Conservation (phyloP, 2,888 invertebrate species). For the Chrysolina oricalcia region DNA sequence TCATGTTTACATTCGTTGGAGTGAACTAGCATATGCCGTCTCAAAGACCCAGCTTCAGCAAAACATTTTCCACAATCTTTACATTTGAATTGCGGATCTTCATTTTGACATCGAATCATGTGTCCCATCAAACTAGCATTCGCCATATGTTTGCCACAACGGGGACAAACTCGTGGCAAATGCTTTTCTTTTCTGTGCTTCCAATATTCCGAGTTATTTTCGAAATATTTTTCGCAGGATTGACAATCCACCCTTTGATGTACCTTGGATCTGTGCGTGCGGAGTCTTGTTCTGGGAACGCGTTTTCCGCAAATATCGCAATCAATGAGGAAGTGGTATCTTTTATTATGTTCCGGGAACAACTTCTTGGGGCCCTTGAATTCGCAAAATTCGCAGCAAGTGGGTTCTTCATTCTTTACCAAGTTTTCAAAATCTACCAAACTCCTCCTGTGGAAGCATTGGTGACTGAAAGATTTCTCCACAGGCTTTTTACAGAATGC, state of each 20-base stretch:
- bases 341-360: conserved; percentile 34
- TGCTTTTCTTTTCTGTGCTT: conserved; percentile 50
- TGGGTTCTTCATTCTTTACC: neutral
- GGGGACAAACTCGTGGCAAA: conserved; percentile 54
- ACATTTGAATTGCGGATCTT: conserved; percentile 45
- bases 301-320: conserved; percentile 73
- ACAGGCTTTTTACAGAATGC: conserved; percentile 29
- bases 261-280: neutral
- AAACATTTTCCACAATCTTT: conserved; percentile 59
- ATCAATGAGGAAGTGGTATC: conserved; percentile 58
- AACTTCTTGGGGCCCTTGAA: neutral
- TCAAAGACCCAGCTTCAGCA: conserved; percentile 48
- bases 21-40: conserved; percentile 61
- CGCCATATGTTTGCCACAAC: conserved; percentile 54
- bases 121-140: conserved; percentile 47
- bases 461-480: conserved; percentile 14
- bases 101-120: conserved; percentile 47
- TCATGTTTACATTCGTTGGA: conserved; percentile 48
- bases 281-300: conserved; percentile 60
- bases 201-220: conserved; percentile 37
- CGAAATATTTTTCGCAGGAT: conserved; percentile 49
- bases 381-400: neutral
- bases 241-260: neutral
- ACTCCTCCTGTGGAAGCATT: conserved; percentile 25
- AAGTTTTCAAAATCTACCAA: conserved; percentile 21